phyloP scores from a whole-genome alignment of 1,140 invertebrate species.

The Latrodectus geometricus region DNA sequence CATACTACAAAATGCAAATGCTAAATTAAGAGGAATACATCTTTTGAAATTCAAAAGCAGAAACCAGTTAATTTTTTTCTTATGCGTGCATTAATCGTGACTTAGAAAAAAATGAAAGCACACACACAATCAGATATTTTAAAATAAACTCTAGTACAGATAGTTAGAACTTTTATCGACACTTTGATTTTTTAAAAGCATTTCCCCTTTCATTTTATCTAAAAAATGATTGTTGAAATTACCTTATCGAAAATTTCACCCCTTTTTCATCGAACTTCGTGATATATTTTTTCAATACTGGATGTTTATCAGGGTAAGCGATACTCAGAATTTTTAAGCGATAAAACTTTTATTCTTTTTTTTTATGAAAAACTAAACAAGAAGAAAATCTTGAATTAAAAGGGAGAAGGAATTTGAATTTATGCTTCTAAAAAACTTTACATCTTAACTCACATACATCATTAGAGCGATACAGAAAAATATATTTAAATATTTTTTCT shows the following conservation, averaged over 20 bases:
- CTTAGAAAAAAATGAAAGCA: neutral
- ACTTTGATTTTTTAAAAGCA: constrained; percentile 7
- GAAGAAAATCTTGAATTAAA: constrained; percentile 29
- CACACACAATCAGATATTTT: constrained; percentile 3
- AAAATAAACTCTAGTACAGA: constrained; percentile 6
- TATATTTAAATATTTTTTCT: neutral
- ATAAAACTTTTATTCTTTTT: constrained; percentile 24
- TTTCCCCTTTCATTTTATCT: constrained; percentile 3
- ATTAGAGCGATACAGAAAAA: neutral
- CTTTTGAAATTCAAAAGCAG: neutral
- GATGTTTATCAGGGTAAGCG: constrained; percentile 4
- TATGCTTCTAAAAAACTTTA: constrained; percentile 9
- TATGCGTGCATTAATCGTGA: neutral
- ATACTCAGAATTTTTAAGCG: constrained; percentile 35
- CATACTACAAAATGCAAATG: no score
- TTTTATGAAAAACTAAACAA: constrained; percentile 24
- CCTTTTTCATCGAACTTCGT: neutral
- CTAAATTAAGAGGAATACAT: neutral
- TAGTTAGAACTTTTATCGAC: constrained; percentile 26
- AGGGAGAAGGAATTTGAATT: constrained; percentile 18
- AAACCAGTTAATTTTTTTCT: neutral
- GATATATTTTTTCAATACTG: constrained; percentile 39
- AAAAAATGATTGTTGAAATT: constrained; percentile 43
- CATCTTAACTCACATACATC: constrained; percentile 2
- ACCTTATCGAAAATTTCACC: constrained; percentile 49